A percentile compares a stretch with the other conserved stretches of the same genome.
These are phyloP conservation scores for Anarrhichthys ocellatus DNA, from an alignment of 2,113 vertebrate species.

Conservation along the genomic window DNA sequence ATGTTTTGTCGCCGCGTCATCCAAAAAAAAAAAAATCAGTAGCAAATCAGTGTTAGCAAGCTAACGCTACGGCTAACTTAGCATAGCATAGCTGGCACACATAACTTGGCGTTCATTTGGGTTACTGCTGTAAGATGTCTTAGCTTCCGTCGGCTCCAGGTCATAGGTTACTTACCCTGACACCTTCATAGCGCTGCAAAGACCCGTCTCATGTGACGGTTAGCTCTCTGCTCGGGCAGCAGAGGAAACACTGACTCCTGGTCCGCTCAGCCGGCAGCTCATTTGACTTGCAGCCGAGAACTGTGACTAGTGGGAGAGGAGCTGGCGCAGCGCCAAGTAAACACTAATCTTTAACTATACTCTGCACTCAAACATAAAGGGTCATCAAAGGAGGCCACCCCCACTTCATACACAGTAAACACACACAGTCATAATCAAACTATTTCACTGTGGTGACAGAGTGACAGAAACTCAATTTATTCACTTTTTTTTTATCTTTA, in stretches of 20 bases:
- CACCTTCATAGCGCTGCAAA: constrained; percentile 18
- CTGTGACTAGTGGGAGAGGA: not conserved
- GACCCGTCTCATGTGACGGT: constrained; percentile 21
- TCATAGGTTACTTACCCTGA: constrained; percentile 23
- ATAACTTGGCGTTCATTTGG: not conserved
- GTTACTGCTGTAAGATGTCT: not conserved
- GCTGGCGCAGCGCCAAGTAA: constrained; percentile 11
- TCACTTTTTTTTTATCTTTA: not conserved
- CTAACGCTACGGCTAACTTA: constrained; percentile 56
- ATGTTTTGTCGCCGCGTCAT: constrained; percentile 51
- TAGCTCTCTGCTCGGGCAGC: not conserved
- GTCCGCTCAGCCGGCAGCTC: constrained; percentile 34
- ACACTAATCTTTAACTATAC: constrained; percentile 10
- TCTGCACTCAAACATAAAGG: not conserved
- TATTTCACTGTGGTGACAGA: not conserved
- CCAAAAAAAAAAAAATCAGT: not conserved
- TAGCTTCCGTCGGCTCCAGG: not conserved
- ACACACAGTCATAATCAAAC: not conserved
- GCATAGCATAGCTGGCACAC: constrained; percentile 14
- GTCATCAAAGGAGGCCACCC: not conserved
- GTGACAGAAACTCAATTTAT: not conserved
- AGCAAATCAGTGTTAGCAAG: constrained; percentile 62
- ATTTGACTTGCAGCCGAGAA: not conserved
- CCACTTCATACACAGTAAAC: too few species aligned
- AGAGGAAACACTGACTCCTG: constrained; percentile 25